Conservation (phyloP, 2,797 vertebrate genomes). For the Neosalanx taihuensis region DNA sequence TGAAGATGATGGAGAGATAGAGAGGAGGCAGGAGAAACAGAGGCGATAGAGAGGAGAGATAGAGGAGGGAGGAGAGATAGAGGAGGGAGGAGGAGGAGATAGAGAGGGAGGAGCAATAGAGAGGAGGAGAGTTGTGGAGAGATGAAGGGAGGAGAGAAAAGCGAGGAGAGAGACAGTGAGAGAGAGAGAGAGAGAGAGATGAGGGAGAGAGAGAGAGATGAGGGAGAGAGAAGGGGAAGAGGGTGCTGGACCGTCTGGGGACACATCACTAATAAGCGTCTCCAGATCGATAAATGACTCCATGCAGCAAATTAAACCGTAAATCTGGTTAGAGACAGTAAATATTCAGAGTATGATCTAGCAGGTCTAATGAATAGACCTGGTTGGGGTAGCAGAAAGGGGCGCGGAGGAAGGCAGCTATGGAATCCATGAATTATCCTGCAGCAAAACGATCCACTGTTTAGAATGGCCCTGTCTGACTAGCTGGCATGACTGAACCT, state of each 20-base stretch:
- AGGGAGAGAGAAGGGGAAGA: conserved; percentile 50
- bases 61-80: conserved; percentile 23
- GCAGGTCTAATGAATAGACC: conserved; percentile 75
- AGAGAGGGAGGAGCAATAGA: conserved; percentile 41
- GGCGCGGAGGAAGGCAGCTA: conserved; percentile 25
- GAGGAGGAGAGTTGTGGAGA: conserved; percentile 73
- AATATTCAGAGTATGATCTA: conserved; percentile 86
- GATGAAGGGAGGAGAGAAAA: neutral
- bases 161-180: too few relatives aligned
- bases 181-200: too few relatives aligned
- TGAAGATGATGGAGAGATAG: too few relatives aligned
- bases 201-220: too few relatives aligned
- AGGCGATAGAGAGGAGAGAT: too few relatives aligned
- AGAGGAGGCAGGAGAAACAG: too few relatives aligned
- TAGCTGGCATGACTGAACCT: too few relatives aligned
- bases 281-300: conserved; percentile 92
- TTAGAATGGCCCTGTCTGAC: neutral
- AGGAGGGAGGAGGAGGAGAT: conserved; percentile 76
- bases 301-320: conserved; percentile 92
- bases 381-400: conserved; percentile 48
- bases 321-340: conserved; percentile 86
- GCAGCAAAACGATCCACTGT: conserved; percentile 7
- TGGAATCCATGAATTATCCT: neutral
- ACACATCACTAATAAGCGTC: conserved; percentile 74
- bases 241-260: conserved; percentile 63